Conservation (phyloP, 1,140 invertebrate genomes). For the Caerostris extrusa region DNA sequence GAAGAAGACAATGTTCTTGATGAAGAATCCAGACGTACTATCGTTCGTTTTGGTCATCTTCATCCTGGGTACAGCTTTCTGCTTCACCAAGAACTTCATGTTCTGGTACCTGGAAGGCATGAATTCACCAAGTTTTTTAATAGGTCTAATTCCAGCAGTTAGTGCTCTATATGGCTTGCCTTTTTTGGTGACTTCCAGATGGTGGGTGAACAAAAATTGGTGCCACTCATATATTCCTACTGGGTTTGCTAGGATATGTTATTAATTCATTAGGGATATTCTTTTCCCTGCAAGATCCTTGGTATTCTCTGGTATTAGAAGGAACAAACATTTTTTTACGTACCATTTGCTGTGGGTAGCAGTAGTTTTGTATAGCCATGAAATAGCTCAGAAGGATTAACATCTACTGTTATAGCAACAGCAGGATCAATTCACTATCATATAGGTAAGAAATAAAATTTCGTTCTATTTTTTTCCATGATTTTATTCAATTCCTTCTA, state of each 20-base stretch:
- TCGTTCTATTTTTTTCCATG: too few relatives aligned
- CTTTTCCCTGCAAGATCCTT: constrained; percentile 55
- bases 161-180: constrained; percentile 69
- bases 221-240: constrained; percentile 45
- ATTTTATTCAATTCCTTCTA: too few relatives aligned
- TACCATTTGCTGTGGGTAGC: constrained; percentile 69
- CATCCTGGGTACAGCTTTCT: constrained; percentile 21
- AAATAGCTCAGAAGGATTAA: constrained; percentile 65
- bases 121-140: constrained; percentile 43
- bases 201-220: constrained; percentile 66
- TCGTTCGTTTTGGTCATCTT: constrained; percentile 41
- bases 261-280: constrained; percentile 49
- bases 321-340: constrained; percentile 12
- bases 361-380: constrained; percentile 55
- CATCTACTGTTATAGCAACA: constrained; percentile 48
- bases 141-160: constrained; percentile 49
- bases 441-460: constrained; percentile 48
- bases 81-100: constrained; percentile 52
- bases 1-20: constrained; percentile 42
- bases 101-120: constrained; percentile 60
- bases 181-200: constrained; percentile 52
- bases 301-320: constrained; percentile 54
- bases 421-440: constrained; percentile 63
- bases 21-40: constrained; percentile 54
- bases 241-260: constrained; percentile 33